Evolutionary conservation across 2,113 vertebrate genomes (phyloP).

Genomic region (Oreotragus oreotragus): DNA sequence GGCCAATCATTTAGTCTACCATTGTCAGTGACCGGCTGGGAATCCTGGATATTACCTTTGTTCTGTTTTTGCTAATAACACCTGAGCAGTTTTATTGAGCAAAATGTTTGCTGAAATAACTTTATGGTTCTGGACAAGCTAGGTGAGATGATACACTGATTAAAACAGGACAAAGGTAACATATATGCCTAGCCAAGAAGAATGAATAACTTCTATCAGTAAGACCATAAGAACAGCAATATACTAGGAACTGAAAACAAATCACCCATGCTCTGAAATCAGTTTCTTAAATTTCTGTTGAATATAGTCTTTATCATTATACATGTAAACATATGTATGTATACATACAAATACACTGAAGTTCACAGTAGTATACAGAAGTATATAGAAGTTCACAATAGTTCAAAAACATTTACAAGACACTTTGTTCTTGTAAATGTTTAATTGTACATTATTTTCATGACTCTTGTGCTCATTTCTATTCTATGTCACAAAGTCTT

Average conservation of each 20-base stretch:
- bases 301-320: background rate
- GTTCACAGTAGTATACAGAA: background rate
- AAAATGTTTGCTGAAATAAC: background rate
- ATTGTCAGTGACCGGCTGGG: background rate
- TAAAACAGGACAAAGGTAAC: background rate
- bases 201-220: background rate
- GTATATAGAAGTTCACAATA: background rate
- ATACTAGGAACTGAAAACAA: background rate
- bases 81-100: background rate
- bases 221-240: background rate
- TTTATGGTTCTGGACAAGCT: background rate
- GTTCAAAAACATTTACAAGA: background rate
- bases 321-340: no score
- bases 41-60: background rate
- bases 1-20: background rate
- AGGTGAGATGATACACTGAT: background rate
- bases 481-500: background rate
- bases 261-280: background rate
- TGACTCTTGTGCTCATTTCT: background rate
- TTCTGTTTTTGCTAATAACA: background rate
- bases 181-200: background rate
- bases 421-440: background rate
- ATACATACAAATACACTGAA: background rate
- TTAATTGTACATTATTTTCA: background rate
- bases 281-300: background rate